Base-by-base conservation (phyloP, 2,797 vertebrate genomes). In the Antennarius maculatus region DNA sequence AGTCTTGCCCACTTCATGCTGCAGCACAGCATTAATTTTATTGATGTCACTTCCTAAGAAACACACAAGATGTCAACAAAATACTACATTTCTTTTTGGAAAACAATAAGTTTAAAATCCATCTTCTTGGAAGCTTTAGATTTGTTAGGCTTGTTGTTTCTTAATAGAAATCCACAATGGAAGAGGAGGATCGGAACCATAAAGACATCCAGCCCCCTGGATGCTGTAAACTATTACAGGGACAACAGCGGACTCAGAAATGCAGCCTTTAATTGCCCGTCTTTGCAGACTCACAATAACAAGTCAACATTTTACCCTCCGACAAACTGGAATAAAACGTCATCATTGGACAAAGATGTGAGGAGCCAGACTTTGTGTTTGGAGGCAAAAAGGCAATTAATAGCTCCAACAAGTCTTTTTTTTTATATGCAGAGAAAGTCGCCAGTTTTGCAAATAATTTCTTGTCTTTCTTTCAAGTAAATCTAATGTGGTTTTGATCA, bases 221-320 rank as follows among this genome's bases (percentile, higher is more conserved):
- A 15, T 77, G 77, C 80, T 76, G 80, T 89, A 88, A 92, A 88
- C 85, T 59, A 82, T 88, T 82, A 86, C 72, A 83, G 78, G 81
- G 86, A 86, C 86, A 90, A 86, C 84, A 90, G 86, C 64, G 72
- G 75, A 80, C 84, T 79, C 74, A 90, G 92, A 92, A 91, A 85
- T 92, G 93, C 78, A 61, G 79, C 69, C 71, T 87, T 85, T 89
- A 91, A 92, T 91, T 92, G 85, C 79, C 75, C 49, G 71, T 81
- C 79, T 91, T 86, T 87, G 80, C 83, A 70, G 83, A 61, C 71
- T 74, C 79, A 84, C 90, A 88, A 90, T 92, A 93, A 91, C 91
- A 91, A 82, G 74, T 79, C 34, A 81, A 84, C 75, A 65, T 80
- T 82, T 85, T 68, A 71, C 80, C 42, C 64, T 81, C 67, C 48